These are phyloP conservation scores for Agonum fuliginosum DNA, from an alignment of 2,888 invertebrate species.

Conservation along the genomic window DNA sequence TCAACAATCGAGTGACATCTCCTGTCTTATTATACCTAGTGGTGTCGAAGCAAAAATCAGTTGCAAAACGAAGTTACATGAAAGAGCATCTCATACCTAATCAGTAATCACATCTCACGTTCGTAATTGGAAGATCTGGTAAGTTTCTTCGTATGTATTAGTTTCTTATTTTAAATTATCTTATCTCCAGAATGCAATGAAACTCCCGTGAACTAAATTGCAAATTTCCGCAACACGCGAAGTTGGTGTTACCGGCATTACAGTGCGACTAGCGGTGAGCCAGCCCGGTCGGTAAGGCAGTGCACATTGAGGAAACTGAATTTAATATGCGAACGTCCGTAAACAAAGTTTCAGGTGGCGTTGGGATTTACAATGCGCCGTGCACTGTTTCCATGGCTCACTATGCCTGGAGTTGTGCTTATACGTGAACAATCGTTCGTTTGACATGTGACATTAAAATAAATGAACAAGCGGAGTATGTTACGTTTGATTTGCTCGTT, in stretches of 20 bases:
- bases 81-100: constrained; percentile 9
- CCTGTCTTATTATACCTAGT: too few relatives aligned
- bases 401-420: constrained; percentile 9
- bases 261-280: constrained; percentile 15
- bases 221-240: constrained; percentile 21
- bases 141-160: constrained; percentile 9
- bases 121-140: neutral
- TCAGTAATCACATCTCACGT: constrained; percentile 31
- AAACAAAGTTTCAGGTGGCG: constrained; percentile 49
- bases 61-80: too few relatives aligned
- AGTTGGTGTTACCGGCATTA: neutral
- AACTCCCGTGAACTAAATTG: neutral
- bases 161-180: constrained; percentile 35
- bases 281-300: too few relatives aligned
- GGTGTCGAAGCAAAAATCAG: too few relatives aligned
- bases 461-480: constrained; percentile 19
- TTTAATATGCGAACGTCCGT: constrained; percentile 52
- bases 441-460: constrained; percentile 38
- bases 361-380: constrained; percentile 34
- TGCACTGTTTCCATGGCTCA: neutral
- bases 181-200: constrained; percentile 38
- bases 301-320: constrained; percentile 27
- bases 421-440: constrained; percentile 11
- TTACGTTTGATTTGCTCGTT: neutral
- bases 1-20: too few relatives aligned